phyloP scores from a whole-genome alignment of 2,888 invertebrate species.

The Busseola fusca region DNA sequence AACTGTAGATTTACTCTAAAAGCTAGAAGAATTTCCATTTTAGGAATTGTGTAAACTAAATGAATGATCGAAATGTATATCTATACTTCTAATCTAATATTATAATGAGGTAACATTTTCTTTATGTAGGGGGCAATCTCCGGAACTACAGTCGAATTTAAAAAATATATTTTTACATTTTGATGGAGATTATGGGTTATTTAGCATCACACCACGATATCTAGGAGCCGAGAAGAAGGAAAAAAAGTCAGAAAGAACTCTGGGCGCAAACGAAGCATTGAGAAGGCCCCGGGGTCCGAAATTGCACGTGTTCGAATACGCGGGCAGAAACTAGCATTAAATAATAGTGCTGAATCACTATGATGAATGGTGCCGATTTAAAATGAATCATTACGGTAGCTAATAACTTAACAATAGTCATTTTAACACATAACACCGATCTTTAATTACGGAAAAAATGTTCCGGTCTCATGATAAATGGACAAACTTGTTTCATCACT shows the following conservation, averaged over 20 bases:
- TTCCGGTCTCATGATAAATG: constrained; percentile 53
- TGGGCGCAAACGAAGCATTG: no score
- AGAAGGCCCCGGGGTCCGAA: no score
- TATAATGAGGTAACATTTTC: no score
- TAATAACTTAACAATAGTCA: constrained; percentile 54
- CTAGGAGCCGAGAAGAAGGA: no score
- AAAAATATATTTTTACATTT: no score
- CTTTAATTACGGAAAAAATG: constrained; percentile 52
- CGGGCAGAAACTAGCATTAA: not conserved
- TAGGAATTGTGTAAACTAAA: constrained; percentile 8
- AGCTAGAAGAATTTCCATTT: not conserved
- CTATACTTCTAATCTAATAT: no score
- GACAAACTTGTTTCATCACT: constrained; percentile 50
- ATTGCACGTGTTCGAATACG: no score
- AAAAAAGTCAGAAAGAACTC: no score
- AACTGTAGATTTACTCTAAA: not conserved
- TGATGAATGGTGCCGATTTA: constrained; percentile 41
- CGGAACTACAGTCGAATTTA: no score
- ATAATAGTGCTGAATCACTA: constrained; percentile 22
- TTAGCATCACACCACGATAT: no score
- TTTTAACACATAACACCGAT: constrained; percentile 46
- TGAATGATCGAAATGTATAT: not conserved
- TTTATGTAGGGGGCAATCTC: no score
- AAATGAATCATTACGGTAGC: constrained; percentile 49
- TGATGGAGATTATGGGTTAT: no score